Evolutionary conservation across 2,888 invertebrate genomes (phyloP).

Genomic region (Drosophila kuntzei): DNA sequence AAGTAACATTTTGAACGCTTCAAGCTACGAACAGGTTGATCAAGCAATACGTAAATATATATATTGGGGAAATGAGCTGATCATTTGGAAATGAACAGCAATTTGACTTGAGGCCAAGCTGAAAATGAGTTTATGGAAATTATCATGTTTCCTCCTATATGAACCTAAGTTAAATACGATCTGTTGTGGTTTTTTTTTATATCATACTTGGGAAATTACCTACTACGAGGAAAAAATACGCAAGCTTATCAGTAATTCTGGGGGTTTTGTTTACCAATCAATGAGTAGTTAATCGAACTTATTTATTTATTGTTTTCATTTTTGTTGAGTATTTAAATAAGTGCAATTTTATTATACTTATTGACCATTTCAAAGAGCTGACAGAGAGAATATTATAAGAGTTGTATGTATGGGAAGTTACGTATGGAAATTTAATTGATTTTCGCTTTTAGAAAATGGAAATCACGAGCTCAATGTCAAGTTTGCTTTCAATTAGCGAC

Average conservation of each 20-base stretch:
- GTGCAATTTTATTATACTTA: neutral
- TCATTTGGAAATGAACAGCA: slow-evolving; percentile 18
- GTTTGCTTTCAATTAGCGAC: slow-evolving; percentile 34
- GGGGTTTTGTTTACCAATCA: slow-evolving; percentile 1
- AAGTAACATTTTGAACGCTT: slow-evolving; percentile 39
- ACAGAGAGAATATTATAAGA: neutral
- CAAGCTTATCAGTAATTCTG: slow-evolving; percentile 17
- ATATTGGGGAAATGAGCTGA: slow-evolving; percentile 30
- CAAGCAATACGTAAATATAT: neutral
- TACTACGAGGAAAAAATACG: neutral
- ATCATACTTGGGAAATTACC: slow-evolving; percentile 10
- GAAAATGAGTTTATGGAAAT: slow-evolving; percentile 16
- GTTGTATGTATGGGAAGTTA: neutral
- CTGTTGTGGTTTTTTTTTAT: neutral
- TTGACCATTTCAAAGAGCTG: neutral
- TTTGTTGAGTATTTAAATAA: neutral
- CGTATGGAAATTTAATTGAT: slow-evolving; percentile 20
- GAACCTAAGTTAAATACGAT: neutral
- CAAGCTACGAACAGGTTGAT: slow-evolving; percentile 31
- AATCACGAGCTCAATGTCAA: slow-evolving; percentile 33
- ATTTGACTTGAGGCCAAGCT: slow-evolving; percentile 25
- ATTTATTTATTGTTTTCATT: neutral
- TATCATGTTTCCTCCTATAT: slow-evolving; percentile 13
- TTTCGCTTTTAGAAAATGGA: slow-evolving; percentile 17
- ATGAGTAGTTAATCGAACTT: slow-evolving; percentile 2